These are phyloP conservation scores for Mimachlamys varia DNA, from an alignment of 2,888 invertebrate species.

Conservation along the genomic window DNA sequence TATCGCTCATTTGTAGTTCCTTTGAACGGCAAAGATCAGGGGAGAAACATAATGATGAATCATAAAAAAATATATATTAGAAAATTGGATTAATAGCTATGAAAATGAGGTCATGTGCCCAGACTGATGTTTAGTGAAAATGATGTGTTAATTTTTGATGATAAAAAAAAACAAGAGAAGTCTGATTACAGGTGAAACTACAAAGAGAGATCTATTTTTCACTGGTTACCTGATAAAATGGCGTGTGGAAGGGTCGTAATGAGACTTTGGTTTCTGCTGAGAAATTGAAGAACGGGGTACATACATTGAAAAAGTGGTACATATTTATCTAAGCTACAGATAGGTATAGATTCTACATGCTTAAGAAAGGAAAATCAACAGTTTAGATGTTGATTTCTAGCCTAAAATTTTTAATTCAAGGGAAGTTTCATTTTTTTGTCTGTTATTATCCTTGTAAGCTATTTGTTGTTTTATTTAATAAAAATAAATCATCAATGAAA, in stretches of 20 bases:
- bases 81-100: conserved; percentile 5
- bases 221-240: conserved; percentile 11
- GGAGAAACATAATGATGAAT: conserved; percentile 21
- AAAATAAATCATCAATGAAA: too few relatives aligned
- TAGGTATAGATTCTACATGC: background rate
- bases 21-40: conserved; percentile 48
- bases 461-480: too few relatives aligned
- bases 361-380: background rate
- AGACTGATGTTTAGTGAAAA: conserved; percentile 19
- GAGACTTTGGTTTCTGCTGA: conserved; percentile 29
- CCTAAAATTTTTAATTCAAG: too few relatives aligned
- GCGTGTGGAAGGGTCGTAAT: conserved; percentile 25
- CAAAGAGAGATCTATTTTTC: background rate
- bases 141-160: background rate
- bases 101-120: conserved; percentile 16
- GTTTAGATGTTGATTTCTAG: background rate
- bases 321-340: background rate
- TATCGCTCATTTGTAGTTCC: conserved; percentile 77
- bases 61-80: conserved; percentile 1
- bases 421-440: too few relatives aligned
- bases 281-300: background rate
- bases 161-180: background rate
- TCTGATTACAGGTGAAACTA: background rate
- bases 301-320: background rate
- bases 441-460: too few relatives aligned